Conservation (phyloP, 2,113 vertebrate genomes). For the Felis catus region DNA sequence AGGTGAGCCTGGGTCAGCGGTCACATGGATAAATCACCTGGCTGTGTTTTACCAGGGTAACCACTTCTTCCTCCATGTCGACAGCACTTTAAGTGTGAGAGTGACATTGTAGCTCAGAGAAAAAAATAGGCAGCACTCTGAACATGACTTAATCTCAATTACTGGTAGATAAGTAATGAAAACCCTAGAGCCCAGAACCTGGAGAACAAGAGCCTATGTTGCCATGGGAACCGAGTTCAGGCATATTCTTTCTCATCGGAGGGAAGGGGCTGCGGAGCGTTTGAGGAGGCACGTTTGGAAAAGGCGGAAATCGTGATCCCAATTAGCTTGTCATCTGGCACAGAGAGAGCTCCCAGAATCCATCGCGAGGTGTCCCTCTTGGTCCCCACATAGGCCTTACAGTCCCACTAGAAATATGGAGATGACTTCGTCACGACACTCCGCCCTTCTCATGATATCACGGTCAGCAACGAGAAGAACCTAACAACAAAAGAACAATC, state of each 20-base stretch:
- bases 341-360: background rate
- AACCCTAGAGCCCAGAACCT: background rate
- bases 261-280: background rate
- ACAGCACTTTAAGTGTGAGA: background rate
- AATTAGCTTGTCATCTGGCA: background rate
- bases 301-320: background rate
- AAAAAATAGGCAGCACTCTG: background rate
- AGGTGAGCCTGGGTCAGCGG: background rate
- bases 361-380: accelerated
- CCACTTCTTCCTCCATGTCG: background rate
- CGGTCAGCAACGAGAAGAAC: background rate
- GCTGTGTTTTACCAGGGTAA: background rate
- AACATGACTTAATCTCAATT: background rate
- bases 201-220: background rate
- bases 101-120: background rate
- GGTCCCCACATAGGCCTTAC: background rate
- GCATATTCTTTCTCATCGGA: background rate
- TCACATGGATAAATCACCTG: background rate
- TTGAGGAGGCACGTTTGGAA: background rate
- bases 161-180: background rate
- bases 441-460: background rate
- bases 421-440: background rate
- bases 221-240: background rate
- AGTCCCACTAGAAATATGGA: background rate
- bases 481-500: background rate